phyloP scores from a whole-genome alignment of 2,888 invertebrate genomes.

The Dynastes grantii region DNA sequence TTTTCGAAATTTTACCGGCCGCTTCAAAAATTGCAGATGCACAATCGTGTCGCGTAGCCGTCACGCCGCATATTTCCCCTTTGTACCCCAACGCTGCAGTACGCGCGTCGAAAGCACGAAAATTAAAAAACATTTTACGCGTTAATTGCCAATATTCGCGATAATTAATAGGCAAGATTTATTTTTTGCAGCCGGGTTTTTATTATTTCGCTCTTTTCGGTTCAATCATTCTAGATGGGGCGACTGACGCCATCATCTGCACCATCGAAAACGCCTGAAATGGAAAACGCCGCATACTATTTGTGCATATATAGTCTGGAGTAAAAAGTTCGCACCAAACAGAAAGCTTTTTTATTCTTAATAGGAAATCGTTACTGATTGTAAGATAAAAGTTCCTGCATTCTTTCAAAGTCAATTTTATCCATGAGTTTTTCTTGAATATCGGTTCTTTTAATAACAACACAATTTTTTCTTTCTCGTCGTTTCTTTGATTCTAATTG shows the following conservation, averaged over 20 bases:
- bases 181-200: conserved; percentile 28
- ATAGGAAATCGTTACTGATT: too few relatives aligned
- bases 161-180: conserved; percentile 52
- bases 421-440: too few relatives aligned
- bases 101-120: conserved; percentile 41
- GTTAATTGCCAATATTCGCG: conserved; percentile 51
- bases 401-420: too few relatives aligned
- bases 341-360: too few relatives aligned
- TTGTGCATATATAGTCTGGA: too few relatives aligned
- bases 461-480: too few relatives aligned
- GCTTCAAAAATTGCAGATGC: background rate
- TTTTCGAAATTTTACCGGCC: conserved; percentile 16
- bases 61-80: conserved; percentile 7
- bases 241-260: background rate
- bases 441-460: too few relatives aligned
- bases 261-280: too few relatives aligned
- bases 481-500: too few relatives aligned
- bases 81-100: background rate
- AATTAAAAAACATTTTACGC: conserved; percentile 52
- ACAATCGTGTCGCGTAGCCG: background rate
- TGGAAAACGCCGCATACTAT: too few relatives aligned
- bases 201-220: conserved; percentile 11
- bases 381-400: too few relatives aligned
- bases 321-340: too few relatives aligned
- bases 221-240: background rate